Evolutionary conservation across 2,113 vertebrate species (phyloP), one percentile per base, ranked within the genome.

Genomic region (Scartelaos histophorus): DNA sequence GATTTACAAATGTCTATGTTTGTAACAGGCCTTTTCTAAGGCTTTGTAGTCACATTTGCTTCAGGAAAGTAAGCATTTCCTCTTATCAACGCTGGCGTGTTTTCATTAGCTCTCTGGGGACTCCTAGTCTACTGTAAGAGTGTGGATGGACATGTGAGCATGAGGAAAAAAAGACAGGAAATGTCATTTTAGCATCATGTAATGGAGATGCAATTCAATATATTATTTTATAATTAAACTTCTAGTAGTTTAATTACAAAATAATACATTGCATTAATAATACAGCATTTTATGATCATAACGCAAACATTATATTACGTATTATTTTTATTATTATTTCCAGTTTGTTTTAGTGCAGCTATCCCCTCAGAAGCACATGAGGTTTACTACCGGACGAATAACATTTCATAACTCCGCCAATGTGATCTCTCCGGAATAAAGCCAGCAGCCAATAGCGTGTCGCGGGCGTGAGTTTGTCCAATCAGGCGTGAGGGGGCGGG

Each of bases 401-500:
- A n/a, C 34, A n/a, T 65, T 49, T 16, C 65, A 47, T 17, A 22
- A 13, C 3, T 4, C 0, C 74, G 35, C 87, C 73, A 80, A 75
- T 88, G 35, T 3, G 0, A 6, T 72, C 17, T 62, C 11, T 1
- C 21, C 24, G 10, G 17, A 1, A 19, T 0, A 0, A 2, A 0
- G 9, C 0, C 0, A 1, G 0, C 3, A 56, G 35, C 80, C 74
- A 82, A 79, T 75, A 7, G 15, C 12, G 1, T 25, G n/a, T 0
- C 0, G n/a, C 3, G 3, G 0, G 0, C 0, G 0, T 1, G 13
- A 1, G 13, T 5, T n/a, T 54, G 66, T 25, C 85, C 86, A 88
- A 84, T 90, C 38, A 11, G 47, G 3, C 22, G 22, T 0, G 0
- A 0, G 1, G 66, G 87, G 84, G 71, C 75, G 81, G 13, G 0